Base-by-base conservation (phyloP, 2,888 invertebrate genomes). In the Spodoptera picta region DNA sequence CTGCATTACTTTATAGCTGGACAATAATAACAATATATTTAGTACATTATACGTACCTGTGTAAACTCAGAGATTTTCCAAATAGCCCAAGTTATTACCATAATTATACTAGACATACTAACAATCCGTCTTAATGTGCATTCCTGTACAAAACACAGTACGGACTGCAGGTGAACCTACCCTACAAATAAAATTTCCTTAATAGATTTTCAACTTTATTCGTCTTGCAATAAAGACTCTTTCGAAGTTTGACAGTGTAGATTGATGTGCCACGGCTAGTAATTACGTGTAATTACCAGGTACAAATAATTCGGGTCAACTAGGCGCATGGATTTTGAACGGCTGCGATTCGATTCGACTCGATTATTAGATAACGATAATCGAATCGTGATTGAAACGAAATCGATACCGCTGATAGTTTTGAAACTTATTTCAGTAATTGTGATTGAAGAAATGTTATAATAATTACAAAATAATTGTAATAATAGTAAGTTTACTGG, bases 231-330 rank as follows among this genome's bases (percentile, higher is more conserved):
- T 36, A 36, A 7, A 36, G 36, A 36, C 5, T 36, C 36, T 6
- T 36, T 36, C 1, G 36, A 6, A 9, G 9, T 36, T 36, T 36
- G 36, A 9, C 2, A 36, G 36, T 36, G 36, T 36, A 36, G 36
- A 7, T 36, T 36, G 36, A 36, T 36, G 2, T 36, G 36, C 36
- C 6, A 7, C 9, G 36, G 7, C 62, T n/a, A 23, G 65, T 63
- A 75, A 76, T 76, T 71, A 63, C 53, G 46, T 61, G 60, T 73
- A 73, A 67, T 76, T 66, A 66, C 31, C 4, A 31, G 51, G 46
- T 14, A 73, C 43, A 53, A 64, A 64, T 66, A 52, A 51, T 69
- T 71, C 53, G 61, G 75, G 71, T 60, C 73, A 65, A 60, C 73
- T 56, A 57, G 36, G 43, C 44, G 36, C 53, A 59, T 52, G 45